Evolutionary conservation across 2,888 invertebrate species (phyloP), one percentile per base, ranked within the genome.

Genomic region (Morinoia aosen): DNA sequence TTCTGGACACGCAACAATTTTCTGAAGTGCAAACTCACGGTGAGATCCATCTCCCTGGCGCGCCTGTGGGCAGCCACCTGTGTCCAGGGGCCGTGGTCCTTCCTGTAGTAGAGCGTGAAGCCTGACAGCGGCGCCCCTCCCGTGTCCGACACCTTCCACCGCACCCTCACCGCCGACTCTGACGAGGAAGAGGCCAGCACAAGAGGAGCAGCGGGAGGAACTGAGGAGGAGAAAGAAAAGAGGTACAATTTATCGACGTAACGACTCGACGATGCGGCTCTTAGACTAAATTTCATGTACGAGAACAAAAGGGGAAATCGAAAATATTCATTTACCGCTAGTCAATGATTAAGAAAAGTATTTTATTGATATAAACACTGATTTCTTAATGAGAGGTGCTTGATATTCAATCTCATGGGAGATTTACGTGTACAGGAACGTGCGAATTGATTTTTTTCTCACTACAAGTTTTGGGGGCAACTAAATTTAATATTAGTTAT

Each of bases 111-210:
- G 76, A 98, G 97, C 48, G 97, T 97, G 96, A 97, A 98, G n/a
- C 98, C 98, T 95, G 97, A 97, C 61, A 98, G 97, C 12, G 97
- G 97, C 0, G 98, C 97, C 33, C 98, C 98, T 0, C 98, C 98
- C 95, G 97, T 97, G 97, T 98, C 98, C 95, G 97, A 98, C 96
- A 97, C 97, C 96, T 97, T 97, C 97, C 98, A 98, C 97, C 98
- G 98, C 95, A 98, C 97, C 91, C 97, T 97, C 0, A 98, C 97
- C 0, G 98, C 97, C 96, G 97, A 97, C 96, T 97, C 97, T 33
- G 98, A 98, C 12, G 97, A 97, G 7, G 97, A 97, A 91, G 97
- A 97, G 1, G 97, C 97, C 61, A 97, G 97, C 11, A 97, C 97
- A 4, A 98, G 97, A 58, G 97, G 97, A 7, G 98, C 97, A 88